Evolutionary conservation across 2,797 vertebrate species (phyloP).

Genomic region (Bradypodion ventrale): DNA sequence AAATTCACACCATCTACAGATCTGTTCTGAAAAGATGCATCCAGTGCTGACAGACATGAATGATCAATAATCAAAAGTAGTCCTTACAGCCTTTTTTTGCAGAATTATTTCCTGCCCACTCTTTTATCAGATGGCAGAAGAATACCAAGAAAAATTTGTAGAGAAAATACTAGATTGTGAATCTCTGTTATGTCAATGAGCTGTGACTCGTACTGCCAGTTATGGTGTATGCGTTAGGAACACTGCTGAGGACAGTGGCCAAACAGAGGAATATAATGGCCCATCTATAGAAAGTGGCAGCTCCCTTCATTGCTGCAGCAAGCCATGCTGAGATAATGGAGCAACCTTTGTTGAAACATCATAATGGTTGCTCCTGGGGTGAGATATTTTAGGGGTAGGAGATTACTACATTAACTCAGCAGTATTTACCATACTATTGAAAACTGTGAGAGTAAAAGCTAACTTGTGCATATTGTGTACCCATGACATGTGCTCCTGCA

Average conservation of each 20-base stretch:
- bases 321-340: slow-evolving; percentile 35
- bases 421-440: neutral
- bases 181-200: slow-evolving; percentile 47
- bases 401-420: neutral
- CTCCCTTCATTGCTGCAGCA: slow-evolving; percentile 16
- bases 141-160: slow-evolving; percentile 43
- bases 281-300: slow-evolving; percentile 39
- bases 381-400: neutral
- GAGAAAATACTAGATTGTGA: slow-evolving; percentile 58
- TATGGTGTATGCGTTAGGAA: slow-evolving; percentile 52
- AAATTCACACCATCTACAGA: slow-evolving; percentile 71
- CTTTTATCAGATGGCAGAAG: slow-evolving; percentile 53
- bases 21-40: slow-evolving; percentile 72
- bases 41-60: slow-evolving; percentile 60
- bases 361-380: no score
- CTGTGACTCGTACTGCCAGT: neutral
- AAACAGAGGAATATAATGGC: slow-evolving; percentile 11
- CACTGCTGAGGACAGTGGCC: slow-evolving; percentile 47
- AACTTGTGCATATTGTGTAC: neutral
- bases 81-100: slow-evolving; percentile 42
- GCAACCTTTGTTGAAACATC: slow-evolving; percentile 18
- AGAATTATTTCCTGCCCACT: slow-evolving; percentile 38
- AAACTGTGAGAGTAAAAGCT: neutral
- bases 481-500: neutral
- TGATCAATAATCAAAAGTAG: slow-evolving; percentile 63